A percentile compares a stretch with the other conserved stretches of the same genome.
These are phyloP conservation scores for Heterodera carotae DNA, from an alignment of 1,140 invertebrate species.

Conservation along the genomic window DNA sequence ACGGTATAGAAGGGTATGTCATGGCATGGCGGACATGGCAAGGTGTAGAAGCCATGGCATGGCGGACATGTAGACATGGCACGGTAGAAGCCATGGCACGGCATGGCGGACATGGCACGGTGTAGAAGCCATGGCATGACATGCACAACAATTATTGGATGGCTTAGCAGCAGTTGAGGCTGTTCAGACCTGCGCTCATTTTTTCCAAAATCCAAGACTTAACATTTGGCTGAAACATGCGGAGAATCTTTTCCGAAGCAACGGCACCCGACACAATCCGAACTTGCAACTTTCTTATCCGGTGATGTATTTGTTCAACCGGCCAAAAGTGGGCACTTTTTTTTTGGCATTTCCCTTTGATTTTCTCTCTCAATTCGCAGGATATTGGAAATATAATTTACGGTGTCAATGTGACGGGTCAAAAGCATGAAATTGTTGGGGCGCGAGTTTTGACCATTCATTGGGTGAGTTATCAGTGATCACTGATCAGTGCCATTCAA, in stretches of 20 bases:
- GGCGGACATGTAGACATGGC: too few species aligned
- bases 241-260: slow-evolving; percentile 62
- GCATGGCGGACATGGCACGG: too few species aligned
- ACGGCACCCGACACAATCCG: slow-evolving; percentile 55
- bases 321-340: slow-evolving; percentile 50
- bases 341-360: neutral
- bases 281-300: slow-evolving; percentile 65
- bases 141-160: too few species aligned
- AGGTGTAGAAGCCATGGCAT: too few species aligned
- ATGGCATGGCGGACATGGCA: too few species aligned
- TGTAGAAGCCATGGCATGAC: too few species aligned
- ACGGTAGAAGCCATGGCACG: too few species aligned
- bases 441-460: slow-evolving; percentile 64
- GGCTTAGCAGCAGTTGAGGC: too few species aligned
- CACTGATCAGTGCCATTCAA: too few species aligned
- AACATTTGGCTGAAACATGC: slow-evolving; percentile 65
- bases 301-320: slow-evolving; percentile 64
- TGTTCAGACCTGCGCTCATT: too few species aligned
- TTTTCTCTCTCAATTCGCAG: neutral
- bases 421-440: slow-evolving; percentile 63
- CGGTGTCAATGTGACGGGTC: slow-evolving; percentile 57
- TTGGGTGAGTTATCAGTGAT: slow-evolving; percentile 57
- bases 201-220: slow-evolving; percentile 23
- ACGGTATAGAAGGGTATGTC: too few species aligned
- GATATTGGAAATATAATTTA: slow-evolving; percentile 37